Conservation (phyloP, 2,797 vertebrate species). For the Rhabdomys pumilio region DNA sequence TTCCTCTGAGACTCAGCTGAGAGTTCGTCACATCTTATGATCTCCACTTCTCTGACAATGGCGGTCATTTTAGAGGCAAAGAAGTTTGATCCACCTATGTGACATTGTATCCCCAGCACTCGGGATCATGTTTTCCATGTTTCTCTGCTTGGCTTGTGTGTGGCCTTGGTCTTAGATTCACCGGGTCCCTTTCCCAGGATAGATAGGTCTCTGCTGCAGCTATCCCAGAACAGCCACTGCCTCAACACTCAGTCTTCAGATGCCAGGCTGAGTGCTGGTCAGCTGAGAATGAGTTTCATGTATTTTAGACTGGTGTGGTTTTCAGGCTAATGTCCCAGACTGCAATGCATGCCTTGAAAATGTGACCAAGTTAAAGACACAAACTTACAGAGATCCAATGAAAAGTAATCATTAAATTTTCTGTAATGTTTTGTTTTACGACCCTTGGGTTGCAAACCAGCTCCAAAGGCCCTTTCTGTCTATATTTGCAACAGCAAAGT, state of each 20-base stretch:
- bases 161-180: neutral
- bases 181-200: neutral
- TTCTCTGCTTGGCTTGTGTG: neutral
- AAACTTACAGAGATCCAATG: neutral
- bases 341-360: neutral
- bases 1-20: neutral
- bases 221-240: neutral
- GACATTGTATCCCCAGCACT: neutral
- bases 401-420: constrained; percentile 9
- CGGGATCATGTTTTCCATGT: neutral
- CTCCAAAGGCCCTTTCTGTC: constrained; percentile 13
- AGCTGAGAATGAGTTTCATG: neutral
- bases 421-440: constrained; percentile 34
- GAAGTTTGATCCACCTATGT: neutral
- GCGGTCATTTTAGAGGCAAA: neutral
- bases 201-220: neutral
- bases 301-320: neutral
- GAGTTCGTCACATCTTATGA: constrained; percentile 56
- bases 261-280: neutral
- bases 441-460: constrained; percentile 12
- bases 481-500: constrained; percentile 17
- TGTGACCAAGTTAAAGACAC: constrained; percentile 17
- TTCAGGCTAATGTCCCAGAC: neutral
- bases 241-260: neutral
- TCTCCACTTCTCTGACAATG: neutral